These are phyloP conservation scores for Beris morrisii DNA, from an alignment of 2,888 invertebrate genomes.

Conservation along the genomic window DNA sequence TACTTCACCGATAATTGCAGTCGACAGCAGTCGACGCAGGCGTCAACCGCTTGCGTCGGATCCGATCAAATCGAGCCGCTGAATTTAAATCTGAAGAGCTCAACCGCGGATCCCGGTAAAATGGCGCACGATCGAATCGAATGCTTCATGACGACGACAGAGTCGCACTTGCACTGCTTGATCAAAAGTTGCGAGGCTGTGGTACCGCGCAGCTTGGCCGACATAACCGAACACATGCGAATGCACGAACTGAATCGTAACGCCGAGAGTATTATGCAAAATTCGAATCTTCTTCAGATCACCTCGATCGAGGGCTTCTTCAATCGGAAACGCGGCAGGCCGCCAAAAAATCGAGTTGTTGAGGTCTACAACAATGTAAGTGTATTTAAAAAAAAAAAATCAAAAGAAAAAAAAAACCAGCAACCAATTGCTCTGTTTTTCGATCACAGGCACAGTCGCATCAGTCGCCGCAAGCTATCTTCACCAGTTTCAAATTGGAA, in stretches of 20 bases:
- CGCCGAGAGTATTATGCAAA: conserved; percentile 37
- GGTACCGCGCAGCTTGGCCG: conserved; percentile 40
- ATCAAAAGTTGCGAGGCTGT: conserved; percentile 43
- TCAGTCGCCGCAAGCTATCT: conserved; percentile 84
- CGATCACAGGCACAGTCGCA: conserved; percentile 55
- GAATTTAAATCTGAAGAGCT: conserved; percentile 33
- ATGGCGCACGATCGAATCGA: conserved; percentile 11
- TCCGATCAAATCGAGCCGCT: conserved; percentile 37
- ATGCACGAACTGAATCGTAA: conserved; percentile 36
- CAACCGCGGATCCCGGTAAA: not conserved
- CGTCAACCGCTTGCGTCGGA: not conserved
- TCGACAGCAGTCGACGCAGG: conserved; percentile 28
- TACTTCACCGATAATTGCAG: conserved; percentile 42
- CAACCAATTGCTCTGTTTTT: not conserved
- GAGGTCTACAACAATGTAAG: conserved; percentile 86
- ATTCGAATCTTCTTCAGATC: conserved; percentile 48
- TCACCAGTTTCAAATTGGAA: conserved; percentile 90
- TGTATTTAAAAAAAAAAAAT: conserved; percentile 41
- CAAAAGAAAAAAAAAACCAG: not conserved
- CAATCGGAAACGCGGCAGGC: conserved; percentile 88
- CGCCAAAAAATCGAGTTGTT: conserved; percentile 94
- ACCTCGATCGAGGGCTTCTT: conserved; percentile 89
- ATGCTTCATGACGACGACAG: conserved; percentile 22
- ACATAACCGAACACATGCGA: conserved; percentile 43
- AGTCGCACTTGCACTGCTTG: conserved; percentile 43